Percentiles rank a stretch among this genome's conserved stretches.
phyloP scores from a whole-genome alignment of 37 sponge, comb jelly and placozoan species.

The Beroe forskalii region DNA sequence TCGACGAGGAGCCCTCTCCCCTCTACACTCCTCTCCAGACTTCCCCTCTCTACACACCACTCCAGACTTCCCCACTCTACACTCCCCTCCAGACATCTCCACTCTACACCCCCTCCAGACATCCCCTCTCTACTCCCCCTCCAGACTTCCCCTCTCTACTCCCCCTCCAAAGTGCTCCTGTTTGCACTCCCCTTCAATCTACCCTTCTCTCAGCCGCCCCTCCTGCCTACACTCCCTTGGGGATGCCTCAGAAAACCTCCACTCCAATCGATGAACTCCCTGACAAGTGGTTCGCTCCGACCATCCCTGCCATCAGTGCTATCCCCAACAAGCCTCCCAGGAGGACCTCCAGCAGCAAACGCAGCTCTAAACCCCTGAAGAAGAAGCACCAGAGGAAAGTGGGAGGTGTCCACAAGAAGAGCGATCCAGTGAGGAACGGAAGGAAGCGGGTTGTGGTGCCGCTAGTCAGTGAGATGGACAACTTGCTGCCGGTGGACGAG shows the following conservation, averaged over 20 bases:
- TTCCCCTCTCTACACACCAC: background rate
- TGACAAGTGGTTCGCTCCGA: background rate
- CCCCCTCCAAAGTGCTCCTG: background rate
- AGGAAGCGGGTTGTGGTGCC: background rate
- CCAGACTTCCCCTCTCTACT: background rate
- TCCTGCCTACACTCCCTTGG: background rate
- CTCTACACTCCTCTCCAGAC: constrained; percentile 3
- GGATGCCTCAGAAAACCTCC: background rate
- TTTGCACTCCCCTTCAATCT: background rate
- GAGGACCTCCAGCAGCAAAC: background rate
- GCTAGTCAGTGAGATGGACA: background rate
- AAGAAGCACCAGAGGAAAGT: too few relatives aligned
- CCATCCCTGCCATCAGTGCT: background rate
- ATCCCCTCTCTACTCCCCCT: background rate
- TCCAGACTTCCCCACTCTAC: background rate
- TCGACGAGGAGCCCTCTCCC: background rate
- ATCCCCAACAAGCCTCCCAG: background rate
- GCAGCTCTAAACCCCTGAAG: background rate
- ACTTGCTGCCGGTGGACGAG: background rate
- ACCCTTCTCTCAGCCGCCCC: background rate
- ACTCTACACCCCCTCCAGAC: background rate
- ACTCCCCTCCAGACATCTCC: background rate
- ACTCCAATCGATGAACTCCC: background rate
- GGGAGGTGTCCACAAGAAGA: constrained; percentile 11
- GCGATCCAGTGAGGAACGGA: background rate